Evolutionary conservation across 2,888 invertebrate genomes (phyloP), one percentile per base, ranked within the genome.

Genomic region (Pristionchus entomophagus): DNA sequence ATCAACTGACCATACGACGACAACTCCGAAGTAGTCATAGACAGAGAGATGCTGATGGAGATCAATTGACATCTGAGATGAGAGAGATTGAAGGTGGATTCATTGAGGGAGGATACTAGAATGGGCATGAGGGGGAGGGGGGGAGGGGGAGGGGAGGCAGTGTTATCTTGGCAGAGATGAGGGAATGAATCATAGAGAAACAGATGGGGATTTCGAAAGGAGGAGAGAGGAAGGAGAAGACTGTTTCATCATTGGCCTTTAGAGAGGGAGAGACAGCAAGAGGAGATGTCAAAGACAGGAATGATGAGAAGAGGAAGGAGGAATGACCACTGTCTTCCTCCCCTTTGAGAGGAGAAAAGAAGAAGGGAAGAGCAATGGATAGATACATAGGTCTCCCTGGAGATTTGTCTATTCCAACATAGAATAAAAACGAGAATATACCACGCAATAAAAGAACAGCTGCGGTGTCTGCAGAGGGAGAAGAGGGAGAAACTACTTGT

Each of bases 11-110:
- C 78, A 80, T 22, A 80, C 78, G 22, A 53, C 78, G 51, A 80
- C 51, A 26, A 80, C 78, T 80, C 78, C 78, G 51, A 80, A 17
- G n/a, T 80, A 80, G 22, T 80, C 78, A 19, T 29, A 32, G n/a
- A 26, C 32, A 35, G 49, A 49, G 51, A 80, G 78, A 51, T 80
- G 78, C 26, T 80, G 78, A 80, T 80, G 78, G 32, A 80, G 78
- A 80, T 80, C 51, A 19, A 80, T 51, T 29, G 78, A 80, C 78
- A 80, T 80, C 49, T 51, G 17, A 53, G 41, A 5, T 69, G 10
- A 45, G 4, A 41, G n/a, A 41, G 6, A 38, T 32, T 65, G 41
- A 26, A 26, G 0, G 8, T 17, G 10, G 14, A 10, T 38, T 38
- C 22, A 41, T 3, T 1, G n/a, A 41, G 0, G 73, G 41, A 22